Evolutionary conservation across 1,140 invertebrate species (phyloP).

Genomic region (Magallana ariakensis): DNA sequence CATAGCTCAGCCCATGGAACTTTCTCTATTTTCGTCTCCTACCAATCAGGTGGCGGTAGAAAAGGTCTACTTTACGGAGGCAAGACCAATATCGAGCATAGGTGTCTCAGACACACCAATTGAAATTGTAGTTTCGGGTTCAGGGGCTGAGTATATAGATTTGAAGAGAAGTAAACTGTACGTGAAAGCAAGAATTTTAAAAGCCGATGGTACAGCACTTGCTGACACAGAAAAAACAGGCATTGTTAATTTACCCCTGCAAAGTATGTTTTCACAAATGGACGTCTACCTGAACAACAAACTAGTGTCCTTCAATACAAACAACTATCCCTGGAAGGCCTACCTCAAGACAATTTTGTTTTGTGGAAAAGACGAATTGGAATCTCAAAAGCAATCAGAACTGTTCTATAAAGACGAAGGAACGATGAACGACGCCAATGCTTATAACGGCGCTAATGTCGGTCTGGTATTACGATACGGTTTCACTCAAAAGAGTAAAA

Average conservation of each 20-base stretch:
- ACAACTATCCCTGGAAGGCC: slow-evolving; percentile 55
- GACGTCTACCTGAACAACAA: slow-evolving; percentile 59
- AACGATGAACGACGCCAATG: slow-evolving; percentile 8
- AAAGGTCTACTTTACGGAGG: too few species aligned
- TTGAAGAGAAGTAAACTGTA: slow-evolving; percentile 44
- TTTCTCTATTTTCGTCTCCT: too few species aligned
- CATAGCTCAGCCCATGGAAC: too few species aligned
- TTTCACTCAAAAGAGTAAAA: slow-evolving; percentile 45
- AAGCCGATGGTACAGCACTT: slow-evolving; percentile 51
- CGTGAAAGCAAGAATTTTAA: slow-evolving; percentile 50
- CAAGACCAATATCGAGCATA: slow-evolving; percentile 45
- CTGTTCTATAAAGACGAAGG: slow-evolving; percentile 47
- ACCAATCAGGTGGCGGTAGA: too few species aligned
- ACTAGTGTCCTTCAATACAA: slow-evolving; percentile 55
- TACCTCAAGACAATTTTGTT: slow-evolving; percentile 53
- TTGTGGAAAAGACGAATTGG: slow-evolving; percentile 37
- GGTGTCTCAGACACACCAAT: slow-evolving; percentile 26
- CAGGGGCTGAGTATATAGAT: slow-evolving; percentile 53
- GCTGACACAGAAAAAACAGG: slow-evolving; percentile 44
- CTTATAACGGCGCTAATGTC: slow-evolving; percentile 43
- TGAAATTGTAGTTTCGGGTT: slow-evolving; percentile 45
- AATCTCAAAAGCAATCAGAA: slow-evolving; percentile 49
- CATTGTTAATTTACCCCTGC: slow-evolving; percentile 54
- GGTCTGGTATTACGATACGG: slow-evolving; percentile 42
- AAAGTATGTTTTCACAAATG: slow-evolving; percentile 54